Evolutionary conservation across 1,140 invertebrate genomes (phyloP).

Genomic region (Cephus cinctus): DNA sequence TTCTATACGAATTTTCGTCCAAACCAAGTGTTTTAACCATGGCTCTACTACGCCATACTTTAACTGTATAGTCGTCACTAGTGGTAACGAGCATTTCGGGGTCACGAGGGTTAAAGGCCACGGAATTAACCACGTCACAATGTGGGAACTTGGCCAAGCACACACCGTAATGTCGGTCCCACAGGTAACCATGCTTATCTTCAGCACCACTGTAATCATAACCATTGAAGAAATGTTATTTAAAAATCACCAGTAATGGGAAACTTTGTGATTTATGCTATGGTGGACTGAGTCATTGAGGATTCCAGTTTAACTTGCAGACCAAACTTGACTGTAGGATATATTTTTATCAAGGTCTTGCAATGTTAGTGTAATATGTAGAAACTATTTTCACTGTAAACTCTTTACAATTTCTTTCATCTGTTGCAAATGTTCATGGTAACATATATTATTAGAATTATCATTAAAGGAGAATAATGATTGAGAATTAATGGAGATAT

Average conservation of each 20-base stretch:
- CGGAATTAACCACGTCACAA: constrained; percentile 81
- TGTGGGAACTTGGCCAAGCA: constrained; percentile 78
- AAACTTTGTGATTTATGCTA: constrained; percentile 1
- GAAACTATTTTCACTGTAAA: background rate
- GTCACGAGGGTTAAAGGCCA: constrained; percentile 83
- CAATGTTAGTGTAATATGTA: background rate
- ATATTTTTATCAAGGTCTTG: background rate
- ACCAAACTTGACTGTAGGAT: background rate
- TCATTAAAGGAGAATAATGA: background rate
- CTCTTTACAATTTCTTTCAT: background rate
- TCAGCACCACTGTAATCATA: constrained; percentile 74
- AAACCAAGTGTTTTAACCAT: constrained; percentile 51
- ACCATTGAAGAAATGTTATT: constrained; percentile 7
- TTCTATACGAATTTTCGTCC: constrained; percentile 36
- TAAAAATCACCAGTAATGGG: background rate
- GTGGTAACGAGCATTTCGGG: constrained; percentile 84
- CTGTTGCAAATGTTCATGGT: background rate
- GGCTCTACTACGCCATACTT: constrained; percentile 66
- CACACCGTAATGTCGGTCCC: constrained; percentile 84
- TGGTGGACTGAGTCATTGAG: background rate
- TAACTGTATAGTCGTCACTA: constrained; percentile 81
- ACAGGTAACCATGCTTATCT: constrained; percentile 81
- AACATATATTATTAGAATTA: background rate
- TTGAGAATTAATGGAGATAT: background rate
- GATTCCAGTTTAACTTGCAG: background rate